Base-by-base conservation (phyloP, 2,797 vertebrate species). In the Mus spretus region DNA sequence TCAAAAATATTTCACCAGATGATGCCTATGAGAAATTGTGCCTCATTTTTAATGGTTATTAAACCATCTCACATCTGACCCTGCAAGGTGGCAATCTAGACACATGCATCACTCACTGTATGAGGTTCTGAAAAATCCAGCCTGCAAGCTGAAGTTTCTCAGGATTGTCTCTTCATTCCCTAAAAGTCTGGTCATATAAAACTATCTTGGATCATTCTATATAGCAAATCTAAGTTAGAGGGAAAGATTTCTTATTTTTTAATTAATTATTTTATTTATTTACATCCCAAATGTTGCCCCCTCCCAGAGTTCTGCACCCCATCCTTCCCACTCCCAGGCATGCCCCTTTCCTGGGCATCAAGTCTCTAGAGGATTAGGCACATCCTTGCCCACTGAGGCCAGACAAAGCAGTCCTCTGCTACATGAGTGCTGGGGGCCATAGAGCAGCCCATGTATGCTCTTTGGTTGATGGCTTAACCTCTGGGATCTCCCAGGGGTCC, bases 51-150 rank as follows among this genome's bases (percentile, higher is more conserved):
- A 0, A 1, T 3, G 84, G 91, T 20, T 50, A 65, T 0, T 0
- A 93, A 91, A 17, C 53, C 2, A 89, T 97, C 6, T 92, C 85
- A 0, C 82, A 96, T 40, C 93, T 97, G 59, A 89, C 44, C 13
- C 93, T 97, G 3, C 37, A 82, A 57, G 93, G 89, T 22, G 26
- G 8, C 0, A 6, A 65, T 20, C 65, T 67, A 14, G 4, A 26
- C 0, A 19, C 14, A 1, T 44, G 7, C 31, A 97, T 26, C 93
- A 91, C 10, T 0, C 5, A 0, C 22, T 96, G 79, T 44, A 91
- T 78, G 44, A 22, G 20, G 28, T 82, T 74, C 3, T 97, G 55
- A 92, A 12, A 5, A 70, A 95, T 63, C 78, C 82, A 0, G 22
- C 17, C 1, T 96, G 96, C 47, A 28, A 82, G 19, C 87, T 97